These are phyloP conservation scores for Dermolepida albohirtum DNA, from an alignment of 2,888 invertebrate species.

Conservation along the genomic window DNA sequence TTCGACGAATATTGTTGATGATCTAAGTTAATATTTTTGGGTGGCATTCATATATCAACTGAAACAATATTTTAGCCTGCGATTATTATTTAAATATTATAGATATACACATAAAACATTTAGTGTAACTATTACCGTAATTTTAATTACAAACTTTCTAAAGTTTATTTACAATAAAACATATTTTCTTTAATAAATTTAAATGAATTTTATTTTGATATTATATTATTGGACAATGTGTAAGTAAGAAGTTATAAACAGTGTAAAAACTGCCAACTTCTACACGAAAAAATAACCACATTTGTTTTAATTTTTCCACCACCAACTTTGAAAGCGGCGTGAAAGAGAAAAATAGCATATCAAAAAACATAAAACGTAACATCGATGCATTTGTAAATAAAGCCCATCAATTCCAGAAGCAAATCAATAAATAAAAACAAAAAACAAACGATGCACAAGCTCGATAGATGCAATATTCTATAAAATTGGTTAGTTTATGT, in stretches of 20 bases:
- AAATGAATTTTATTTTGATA: too few species aligned
- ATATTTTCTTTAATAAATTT: too few species aligned
- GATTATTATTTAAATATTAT: too few species aligned
- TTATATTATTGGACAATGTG: too few species aligned
- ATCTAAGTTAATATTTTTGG: too few species aligned
- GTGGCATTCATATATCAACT: too few species aligned
- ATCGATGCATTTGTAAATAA: conserved; percentile 4
- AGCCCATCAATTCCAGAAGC: conserved; percentile 24
- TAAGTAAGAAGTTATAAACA: background rate
- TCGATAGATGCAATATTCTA: conserved; percentile 19
- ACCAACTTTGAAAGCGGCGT: conserved; percentile 13
- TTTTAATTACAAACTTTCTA: too few species aligned
- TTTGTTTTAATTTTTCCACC: conserved; percentile 15
- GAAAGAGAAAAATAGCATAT: conserved; percentile 13
- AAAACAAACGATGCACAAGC: conserved; percentile 35
- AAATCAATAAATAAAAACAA: conserved; percentile 16
- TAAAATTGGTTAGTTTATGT: conserved; percentile 12
- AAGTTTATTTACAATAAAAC: too few species aligned
- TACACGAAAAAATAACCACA: background rate
- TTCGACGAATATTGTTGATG: too few species aligned
- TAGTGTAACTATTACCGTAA: too few species aligned
- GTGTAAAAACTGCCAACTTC: conserved; percentile 28
- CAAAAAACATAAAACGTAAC: conserved; percentile 11
- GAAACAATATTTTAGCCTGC: too few species aligned
- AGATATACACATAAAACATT: too few species aligned